Percentiles rank a stretch among this genome's conserved stretches.
These are phyloP conservation scores for Galaxias olidus DNA, from an alignment of 2,797 vertebrate species.

Conservation along the genomic window DNA sequence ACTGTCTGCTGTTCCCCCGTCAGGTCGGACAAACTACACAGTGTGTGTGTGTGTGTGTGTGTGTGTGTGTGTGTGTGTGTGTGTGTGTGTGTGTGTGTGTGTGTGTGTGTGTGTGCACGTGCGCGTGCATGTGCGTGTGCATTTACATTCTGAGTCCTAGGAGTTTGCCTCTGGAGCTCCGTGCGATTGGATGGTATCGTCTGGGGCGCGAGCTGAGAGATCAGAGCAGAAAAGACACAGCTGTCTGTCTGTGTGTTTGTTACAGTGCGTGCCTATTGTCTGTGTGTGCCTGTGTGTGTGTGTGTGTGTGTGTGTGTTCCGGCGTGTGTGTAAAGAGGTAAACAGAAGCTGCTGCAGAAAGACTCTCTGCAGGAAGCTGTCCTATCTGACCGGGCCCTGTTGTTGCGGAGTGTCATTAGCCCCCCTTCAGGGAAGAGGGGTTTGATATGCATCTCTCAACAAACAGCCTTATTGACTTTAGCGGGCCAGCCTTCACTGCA, in stretches of 20 bases:
- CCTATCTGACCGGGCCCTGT: no score
- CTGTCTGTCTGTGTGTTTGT: neutral
- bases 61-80: neutral
- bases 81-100: slow-evolving; percentile 6
- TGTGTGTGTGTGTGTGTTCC: slow-evolving; percentile 9
- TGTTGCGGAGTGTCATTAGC: no score
- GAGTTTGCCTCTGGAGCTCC: neutral
- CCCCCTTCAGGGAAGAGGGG: no score
- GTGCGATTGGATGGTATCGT: neutral
- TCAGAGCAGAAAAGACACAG: neutral
- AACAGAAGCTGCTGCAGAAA: neutral
- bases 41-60: neutral
- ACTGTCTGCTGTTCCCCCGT: slow-evolving; percentile 1
- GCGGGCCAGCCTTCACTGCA: no score
- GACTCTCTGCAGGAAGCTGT: no score
- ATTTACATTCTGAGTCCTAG: no score
- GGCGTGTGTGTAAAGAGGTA: slow-evolving; percentile 2
- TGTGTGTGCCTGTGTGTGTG: neutral
- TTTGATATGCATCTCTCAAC: no score
- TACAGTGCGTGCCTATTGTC: neutral
- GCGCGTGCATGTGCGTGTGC: slow-evolving; percentile 9
- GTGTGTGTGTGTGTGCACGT: slow-evolving; percentile 6
- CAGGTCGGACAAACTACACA: slow-evolving; percentile 1
- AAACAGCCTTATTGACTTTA: no score
- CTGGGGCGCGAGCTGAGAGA: neutral